Base-by-base conservation (phyloP, 64 coral and sea anemone species). In the Stichodactyla mertensii region DNA sequence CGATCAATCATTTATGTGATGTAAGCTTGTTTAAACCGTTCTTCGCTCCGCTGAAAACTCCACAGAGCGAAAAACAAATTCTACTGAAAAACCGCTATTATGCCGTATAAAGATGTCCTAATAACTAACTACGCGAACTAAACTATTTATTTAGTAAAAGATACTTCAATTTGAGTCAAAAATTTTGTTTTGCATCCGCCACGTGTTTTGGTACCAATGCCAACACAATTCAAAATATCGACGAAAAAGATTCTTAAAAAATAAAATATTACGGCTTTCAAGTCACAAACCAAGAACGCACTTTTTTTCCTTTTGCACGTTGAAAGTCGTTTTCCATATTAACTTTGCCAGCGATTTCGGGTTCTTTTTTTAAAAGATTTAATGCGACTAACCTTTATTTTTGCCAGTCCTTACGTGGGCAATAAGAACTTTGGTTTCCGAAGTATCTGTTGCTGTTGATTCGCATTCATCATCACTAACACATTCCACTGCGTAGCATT, bases 401-500 rank as follows among this genome's bases (percentile, higher is more conserved):
- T 90, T 77, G 45, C 84, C 90, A 55, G 93, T 95, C 85, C 93
- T 89, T 79, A 99, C 97, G 77, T 99, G 97, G 80, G 97, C 90
- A 16, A 99, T 99, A 52, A 99, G 90, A 62, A 99, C 97, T 87
- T 94, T 94, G 81, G 93, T 92, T 69, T 99, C 97, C 19, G 97
- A 99, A 66, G 97, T 99, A 86, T 99, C 97, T 31, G 97, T 99
- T 0, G 97, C 86, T 23, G 97, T 99, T 12, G 97, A 92, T 83
- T 99, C 86, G 58, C 97, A 99, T 71, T 99, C 97, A 20, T 94
- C 97, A 57, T 99, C 88, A 69, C 97, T 99, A 51, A 99, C 97
- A 87, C 97, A 99, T 77, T 99, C 93, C 28, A 99, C 97, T 54
- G 89, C 97, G 58, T 99, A 99, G 83, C 97, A 99, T 83, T 99